A percentile compares a stretch with the other conserved stretches of the same genome.
Evolutionary conservation across 92 coral and sea anemone species (phyloP).

Genomic region (Muricea muricata): DNA sequence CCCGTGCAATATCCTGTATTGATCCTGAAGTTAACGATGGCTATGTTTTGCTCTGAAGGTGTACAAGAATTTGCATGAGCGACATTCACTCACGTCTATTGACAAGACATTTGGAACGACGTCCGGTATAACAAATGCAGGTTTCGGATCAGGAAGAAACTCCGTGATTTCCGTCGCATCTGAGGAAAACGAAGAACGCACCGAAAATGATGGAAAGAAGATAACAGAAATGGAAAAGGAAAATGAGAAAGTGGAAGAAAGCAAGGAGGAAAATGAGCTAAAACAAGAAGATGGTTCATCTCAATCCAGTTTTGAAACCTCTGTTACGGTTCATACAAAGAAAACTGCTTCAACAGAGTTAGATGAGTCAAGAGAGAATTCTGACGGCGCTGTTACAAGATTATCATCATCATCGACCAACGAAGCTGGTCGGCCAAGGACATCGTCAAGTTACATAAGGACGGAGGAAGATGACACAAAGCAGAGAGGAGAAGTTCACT

Average conservation of each 20-base stretch:
- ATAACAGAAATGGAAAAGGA: neutral
- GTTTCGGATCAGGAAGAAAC: neutral
- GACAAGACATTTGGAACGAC: neutral
- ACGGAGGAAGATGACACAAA: neutral
- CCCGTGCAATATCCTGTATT: no score
- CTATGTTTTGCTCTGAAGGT: neutral
- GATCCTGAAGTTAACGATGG: no score
- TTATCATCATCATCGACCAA: neutral
- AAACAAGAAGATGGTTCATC: neutral
- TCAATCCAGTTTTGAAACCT: slow-evolving; percentile 5
- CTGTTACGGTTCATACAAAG: neutral
- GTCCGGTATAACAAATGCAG: neutral
- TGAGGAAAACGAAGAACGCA: neutral
- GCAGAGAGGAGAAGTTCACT: no score
- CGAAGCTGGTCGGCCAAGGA: neutral
- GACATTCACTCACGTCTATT: neutral
- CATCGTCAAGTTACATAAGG: neutral
- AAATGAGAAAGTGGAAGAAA: neutral
- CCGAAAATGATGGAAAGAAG: neutral
- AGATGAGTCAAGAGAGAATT: neutral
- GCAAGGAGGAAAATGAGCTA: neutral
- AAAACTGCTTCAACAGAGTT: neutral
- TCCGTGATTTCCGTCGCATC: neutral
- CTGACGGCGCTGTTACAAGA: neutral
- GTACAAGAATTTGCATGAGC: neutral